A percentile compares a stretch with the other conserved stretches of the same genome.
phyloP scores from a whole-genome alignment of 1,140 invertebrate genomes.

The Drosophila truncata region DNA sequence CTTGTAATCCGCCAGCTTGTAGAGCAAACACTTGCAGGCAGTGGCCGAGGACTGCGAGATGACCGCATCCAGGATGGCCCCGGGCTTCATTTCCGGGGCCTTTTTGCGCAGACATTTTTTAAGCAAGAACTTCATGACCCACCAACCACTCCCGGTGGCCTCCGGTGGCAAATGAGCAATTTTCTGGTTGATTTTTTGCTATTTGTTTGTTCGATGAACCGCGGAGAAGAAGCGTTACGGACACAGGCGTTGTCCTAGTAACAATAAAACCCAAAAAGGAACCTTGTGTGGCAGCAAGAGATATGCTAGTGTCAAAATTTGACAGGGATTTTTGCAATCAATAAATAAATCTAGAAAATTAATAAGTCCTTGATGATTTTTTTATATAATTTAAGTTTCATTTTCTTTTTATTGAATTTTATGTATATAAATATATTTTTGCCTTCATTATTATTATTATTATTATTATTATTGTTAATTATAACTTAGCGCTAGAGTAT shows the following conservation, averaged over 20 bases:
- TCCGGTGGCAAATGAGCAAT: slow-evolving; percentile 7
- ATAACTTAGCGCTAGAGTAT: slow-evolving; percentile 79
- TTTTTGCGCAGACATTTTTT: slow-evolving; percentile 84
- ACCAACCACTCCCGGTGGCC: neutral
- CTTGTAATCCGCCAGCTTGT: slow-evolving; percentile 95
- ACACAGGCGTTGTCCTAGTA: slow-evolving; percentile 23
- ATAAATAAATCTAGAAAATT: neutral
- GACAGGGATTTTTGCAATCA: neutral
- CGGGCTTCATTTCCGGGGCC: slow-evolving; percentile 82
- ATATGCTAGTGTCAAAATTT: neutral
- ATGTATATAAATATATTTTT: slow-evolving; percentile 84
- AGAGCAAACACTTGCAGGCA: slow-evolving; percentile 94
- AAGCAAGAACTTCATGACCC: slow-evolving; percentile 76
- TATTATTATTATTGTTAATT: slow-evolving; percentile 65
- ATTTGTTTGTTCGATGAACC: slow-evolving; percentile 44
- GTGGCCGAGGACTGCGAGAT: slow-evolving; percentile 93
- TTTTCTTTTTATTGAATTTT: slow-evolving; percentile 76
- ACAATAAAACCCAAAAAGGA: slow-evolving; percentile 2
- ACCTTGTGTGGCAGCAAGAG: neutral
- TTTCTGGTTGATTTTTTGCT: neutral
- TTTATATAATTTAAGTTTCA: slow-evolving; percentile 29
- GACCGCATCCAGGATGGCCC: slow-evolving; percentile 92
- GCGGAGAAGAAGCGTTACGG: neutral
- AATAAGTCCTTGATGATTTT: neutral
- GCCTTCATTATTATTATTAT: slow-evolving; percentile 59